Percentiles rank a stretch among this genome's conserved stretches.
phyloP scores from a whole-genome alignment of 2,888 invertebrate species.

The Plutella xylostella region DNA sequence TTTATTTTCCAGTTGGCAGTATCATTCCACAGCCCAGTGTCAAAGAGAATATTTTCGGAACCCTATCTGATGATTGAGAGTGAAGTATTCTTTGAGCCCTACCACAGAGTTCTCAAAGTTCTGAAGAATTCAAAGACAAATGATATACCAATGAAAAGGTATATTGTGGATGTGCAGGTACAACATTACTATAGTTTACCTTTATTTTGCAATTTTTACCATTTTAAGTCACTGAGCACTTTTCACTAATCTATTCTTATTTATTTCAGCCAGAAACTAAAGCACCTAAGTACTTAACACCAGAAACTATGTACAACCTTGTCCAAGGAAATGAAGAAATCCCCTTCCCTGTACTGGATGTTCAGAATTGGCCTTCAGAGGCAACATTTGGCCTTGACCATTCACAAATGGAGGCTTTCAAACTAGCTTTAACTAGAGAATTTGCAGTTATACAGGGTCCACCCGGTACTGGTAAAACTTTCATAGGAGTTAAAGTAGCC shows the following conservation, averaged over 20 bases:
- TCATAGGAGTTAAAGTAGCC: conserved; percentile 80
- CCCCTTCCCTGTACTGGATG: conserved; percentile 39
- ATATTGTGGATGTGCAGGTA: conserved; percentile 73
- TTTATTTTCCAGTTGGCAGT: conserved; percentile 43
- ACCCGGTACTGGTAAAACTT: conserved; percentile 90
- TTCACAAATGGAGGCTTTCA: conserved; percentile 76
- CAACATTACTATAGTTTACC: too few relatives aligned
- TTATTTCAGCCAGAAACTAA: conserved; percentile 34
- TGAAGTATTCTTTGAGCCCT: conserved; percentile 85
- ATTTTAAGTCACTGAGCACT: too few relatives aligned
- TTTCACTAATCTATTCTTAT: background rate
- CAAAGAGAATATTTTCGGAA: conserved; percentile 38
- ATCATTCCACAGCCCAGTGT: conserved; percentile 47
- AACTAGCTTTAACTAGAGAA: conserved; percentile 76
- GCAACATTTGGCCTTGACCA: conserved; percentile 67
- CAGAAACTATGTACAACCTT: conserved; percentile 39
- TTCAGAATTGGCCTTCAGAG: conserved; percentile 54
- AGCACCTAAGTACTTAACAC: conserved; percentile 46
- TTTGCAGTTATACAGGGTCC: conserved; percentile 88
- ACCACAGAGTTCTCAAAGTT: conserved; percentile 79
- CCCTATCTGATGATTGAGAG: conserved; percentile 79
- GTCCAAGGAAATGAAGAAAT: conserved; percentile 29
- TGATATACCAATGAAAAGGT: conserved; percentile 75
- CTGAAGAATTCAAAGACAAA: conserved; percentile 68
- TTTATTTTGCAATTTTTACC: too few relatives aligned